phyloP scores from a whole-genome alignment of 1,140 invertebrate genomes.

The Bilobella aurantiaca region DNA sequence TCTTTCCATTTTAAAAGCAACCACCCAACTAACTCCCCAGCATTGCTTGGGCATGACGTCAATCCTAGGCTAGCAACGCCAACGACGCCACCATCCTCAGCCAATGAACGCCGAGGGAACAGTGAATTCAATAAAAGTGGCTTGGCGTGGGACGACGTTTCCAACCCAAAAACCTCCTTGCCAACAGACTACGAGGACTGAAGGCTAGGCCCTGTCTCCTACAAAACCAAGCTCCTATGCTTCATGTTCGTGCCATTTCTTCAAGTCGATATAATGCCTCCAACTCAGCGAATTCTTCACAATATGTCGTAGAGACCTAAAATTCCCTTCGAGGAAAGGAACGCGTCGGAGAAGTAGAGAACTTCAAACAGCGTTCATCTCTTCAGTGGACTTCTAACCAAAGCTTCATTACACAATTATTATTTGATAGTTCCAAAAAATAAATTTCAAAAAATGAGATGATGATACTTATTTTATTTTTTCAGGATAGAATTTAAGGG shows the following conservation, averaged over 20 bases:
- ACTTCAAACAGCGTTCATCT: too few species aligned
- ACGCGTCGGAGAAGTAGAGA: not conserved
- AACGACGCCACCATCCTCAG: slow-evolving; percentile 1
- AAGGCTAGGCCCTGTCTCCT: not conserved
- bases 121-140: not conserved
- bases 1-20: too few species aligned
- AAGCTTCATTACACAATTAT: too few species aligned
- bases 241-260: not conserved
- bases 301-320: not conserved
- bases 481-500: too few species aligned
- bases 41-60: slow-evolving; percentile 16
- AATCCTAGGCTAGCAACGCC: not conserved
- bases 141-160: slow-evolving; percentile 1
- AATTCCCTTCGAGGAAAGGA: not conserved
- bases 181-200: not conserved
- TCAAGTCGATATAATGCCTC: not conserved
- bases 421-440: too few species aligned
- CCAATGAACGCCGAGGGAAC: not conserved
- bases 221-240: not conserved
- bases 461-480: too few species aligned
- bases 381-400: too few species aligned
- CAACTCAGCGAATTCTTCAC: not conserved
- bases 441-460: too few species aligned
- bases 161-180: not conserved
- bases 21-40: slow-evolving; percentile 13